Percentiles rank a stretch among this genome's conserved stretches.
phyloP scores from a whole-genome alignment of 2,888 invertebrate genomes.

The Tuberolachnus salignus region DNA sequence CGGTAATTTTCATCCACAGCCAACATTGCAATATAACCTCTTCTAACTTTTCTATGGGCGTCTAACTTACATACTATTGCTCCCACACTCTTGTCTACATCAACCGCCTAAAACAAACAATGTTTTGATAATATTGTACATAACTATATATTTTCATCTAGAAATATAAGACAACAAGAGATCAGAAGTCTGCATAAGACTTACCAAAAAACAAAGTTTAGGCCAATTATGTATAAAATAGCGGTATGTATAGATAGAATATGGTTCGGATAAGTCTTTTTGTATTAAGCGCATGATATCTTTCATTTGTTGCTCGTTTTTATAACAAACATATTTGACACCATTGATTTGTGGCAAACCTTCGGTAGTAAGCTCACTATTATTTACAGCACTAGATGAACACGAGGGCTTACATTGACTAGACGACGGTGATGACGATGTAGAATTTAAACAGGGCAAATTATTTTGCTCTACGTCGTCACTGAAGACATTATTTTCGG shows the following conservation, averaged over 20 bases:
- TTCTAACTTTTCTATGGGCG: slow-evolving; percentile 84
- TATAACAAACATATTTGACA: slow-evolving; percentile 74
- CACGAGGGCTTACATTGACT: slow-evolving; percentile 49
- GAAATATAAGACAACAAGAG: too few species aligned
- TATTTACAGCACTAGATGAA: slow-evolving; percentile 49
- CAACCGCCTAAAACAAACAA: slow-evolving; percentile 77
- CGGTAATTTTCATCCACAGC: slow-evolving; percentile 96
- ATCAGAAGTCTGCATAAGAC: slow-evolving; percentile 60
- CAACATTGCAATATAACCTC: slow-evolving; percentile 99
- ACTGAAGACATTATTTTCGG: slow-evolving; percentile 28
- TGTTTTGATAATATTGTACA: not conserved
- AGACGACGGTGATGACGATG: slow-evolving; percentile 32
- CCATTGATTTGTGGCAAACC: slow-evolving; percentile 29
- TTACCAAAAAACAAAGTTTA: slow-evolving; percentile 93
- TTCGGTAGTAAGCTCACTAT: not conserved
- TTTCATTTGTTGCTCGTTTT: slow-evolving; percentile 97
- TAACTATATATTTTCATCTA: not conserved
- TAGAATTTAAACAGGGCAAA: slow-evolving; percentile 8
- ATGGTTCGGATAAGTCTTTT: slow-evolving; percentile 98
- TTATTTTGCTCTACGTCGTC: slow-evolving; percentile 5
- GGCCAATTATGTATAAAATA: slow-evolving; percentile 99
- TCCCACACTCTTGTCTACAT: slow-evolving; percentile 87
- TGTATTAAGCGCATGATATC: slow-evolving; percentile 99
- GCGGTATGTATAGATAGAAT: slow-evolving; percentile 99
- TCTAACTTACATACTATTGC: slow-evolving; percentile 99